A percentile compares a stretch with the other conserved stretches of the same genome.
These are phyloP conservation scores for Ciconia maguari DNA, from an alignment of 2,113 vertebrate species.

Conservation along the genomic window DNA sequence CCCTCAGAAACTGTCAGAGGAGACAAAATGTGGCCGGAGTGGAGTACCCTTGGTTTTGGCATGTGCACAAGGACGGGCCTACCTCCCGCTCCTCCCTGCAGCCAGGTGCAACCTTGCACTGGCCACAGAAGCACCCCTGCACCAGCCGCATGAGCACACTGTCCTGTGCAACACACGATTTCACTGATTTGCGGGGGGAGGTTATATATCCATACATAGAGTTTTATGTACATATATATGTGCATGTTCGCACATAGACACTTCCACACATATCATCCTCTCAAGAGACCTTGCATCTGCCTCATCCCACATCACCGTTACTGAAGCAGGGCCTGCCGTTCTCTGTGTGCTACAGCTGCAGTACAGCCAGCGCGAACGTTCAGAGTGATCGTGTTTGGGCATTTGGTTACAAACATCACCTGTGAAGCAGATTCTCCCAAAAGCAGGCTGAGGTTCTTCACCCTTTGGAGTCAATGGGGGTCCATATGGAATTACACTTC, in stretches of 20 bases:
- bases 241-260: not conserved
- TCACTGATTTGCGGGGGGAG: not conserved
- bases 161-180: not conserved
- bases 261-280: not conserved
- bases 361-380: not conserved
- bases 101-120: accelerated
- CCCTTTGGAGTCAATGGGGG: not conserved
- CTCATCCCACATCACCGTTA: not conserved
- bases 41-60: not conserved
- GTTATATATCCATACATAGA: accelerated
- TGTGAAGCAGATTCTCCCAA: not conserved
- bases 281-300: not conserved
- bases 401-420: not conserved
- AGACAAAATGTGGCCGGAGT: not conserved
- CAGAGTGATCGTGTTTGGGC: accelerated
- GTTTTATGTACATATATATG: not conserved
- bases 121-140: accelerated
- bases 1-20: not conserved
- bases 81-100: not conserved
- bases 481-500: not conserved
- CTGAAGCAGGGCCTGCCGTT: not conserved
- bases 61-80: accelerated
- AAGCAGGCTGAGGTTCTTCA: not conserved
- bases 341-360: not conserved
- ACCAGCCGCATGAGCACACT: not conserved